A percentile compares a stretch with the other conserved stretches of the same genome.
phyloP scores from a whole-genome alignment of 2,797 vertebrate genomes.

The Tympanoctomys barrerae region DNA sequence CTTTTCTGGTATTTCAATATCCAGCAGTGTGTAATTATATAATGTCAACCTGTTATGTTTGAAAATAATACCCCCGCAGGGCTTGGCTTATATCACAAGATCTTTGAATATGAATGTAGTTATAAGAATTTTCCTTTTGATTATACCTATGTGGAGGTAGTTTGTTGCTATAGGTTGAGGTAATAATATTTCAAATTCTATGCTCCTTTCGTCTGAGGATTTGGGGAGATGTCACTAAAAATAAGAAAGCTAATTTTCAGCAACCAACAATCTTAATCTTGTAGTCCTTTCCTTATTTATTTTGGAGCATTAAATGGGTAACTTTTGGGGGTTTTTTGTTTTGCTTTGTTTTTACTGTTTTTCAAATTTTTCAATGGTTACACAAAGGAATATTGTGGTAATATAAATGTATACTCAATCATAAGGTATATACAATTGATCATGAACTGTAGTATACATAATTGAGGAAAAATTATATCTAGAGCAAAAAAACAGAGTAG shows the following conservation, averaged over 20 bases:
- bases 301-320: slow-evolving; percentile 50
- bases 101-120: slow-evolving; percentile 77
- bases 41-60: slow-evolving; percentile 83
- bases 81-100: slow-evolving; percentile 78
- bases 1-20: slow-evolving; percentile 80
- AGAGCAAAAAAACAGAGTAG: slow-evolving; percentile 61
- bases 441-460: slow-evolving; percentile 61
- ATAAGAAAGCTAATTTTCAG: slow-evolving; percentile 62
- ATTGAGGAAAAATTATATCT: slow-evolving; percentile 57
- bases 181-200: slow-evolving; percentile 74
- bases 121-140: slow-evolving; percentile 76
- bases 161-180: slow-evolving; percentile 71
- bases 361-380: slow-evolving; percentile 55
- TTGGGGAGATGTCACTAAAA: slow-evolving; percentile 69
- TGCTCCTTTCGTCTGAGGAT: slow-evolving; percentile 64
- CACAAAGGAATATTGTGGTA: slow-evolving; percentile 54
- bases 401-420: slow-evolving; percentile 61
- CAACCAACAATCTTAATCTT: slow-evolving; percentile 60
- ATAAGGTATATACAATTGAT: slow-evolving; percentile 61
- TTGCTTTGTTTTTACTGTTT: slow-evolving; percentile 43
- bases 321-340: neutral
- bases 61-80: slow-evolving; percentile 81
- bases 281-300: slow-evolving; percentile 53
- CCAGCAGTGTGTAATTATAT: slow-evolving; percentile 84
- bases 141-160: slow-evolving; percentile 73